Evolutionary conservation across 2,113 vertebrate genomes (phyloP).

Genomic region (Dicrurus megarhynchus): DNA sequence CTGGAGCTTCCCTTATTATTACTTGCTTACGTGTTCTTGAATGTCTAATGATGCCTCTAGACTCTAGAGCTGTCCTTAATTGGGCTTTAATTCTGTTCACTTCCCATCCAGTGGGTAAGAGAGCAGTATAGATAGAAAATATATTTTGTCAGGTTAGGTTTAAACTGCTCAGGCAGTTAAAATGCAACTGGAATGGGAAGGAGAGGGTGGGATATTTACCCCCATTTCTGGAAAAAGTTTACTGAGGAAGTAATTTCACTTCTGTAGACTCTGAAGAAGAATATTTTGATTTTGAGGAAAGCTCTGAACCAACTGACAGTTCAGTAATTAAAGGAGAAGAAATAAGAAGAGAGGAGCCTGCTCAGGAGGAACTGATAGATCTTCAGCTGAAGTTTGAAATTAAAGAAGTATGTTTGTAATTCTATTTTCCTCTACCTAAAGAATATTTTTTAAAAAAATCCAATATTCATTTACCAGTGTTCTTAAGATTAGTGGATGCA

Average conservation of each 20-base stretch:
- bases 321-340: background rate
- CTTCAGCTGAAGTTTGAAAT: constrained; percentile 92
- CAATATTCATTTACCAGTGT: background rate
- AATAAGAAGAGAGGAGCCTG: background rate
- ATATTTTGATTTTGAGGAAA: constrained; percentile 74
- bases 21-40: background rate
- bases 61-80: background rate
- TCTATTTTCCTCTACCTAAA: background rate
- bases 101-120: background rate
- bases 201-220: background rate
- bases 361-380: constrained; percentile 83
- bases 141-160: background rate
- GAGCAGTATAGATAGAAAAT: background rate
- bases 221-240: background rate
- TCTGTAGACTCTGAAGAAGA: constrained; percentile 78
- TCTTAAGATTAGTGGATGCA: background rate
- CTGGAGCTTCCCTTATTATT: background rate
- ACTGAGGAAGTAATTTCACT: background rate
- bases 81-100: background rate
- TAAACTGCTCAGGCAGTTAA: background rate
- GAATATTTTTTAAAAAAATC: background rate
- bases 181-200: background rate
- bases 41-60: background rate
- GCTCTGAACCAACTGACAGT: background rate
- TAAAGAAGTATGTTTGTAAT: constrained; percentile 76